Evolutionary conservation across 2,797 vertebrate genomes (phyloP).

Genomic region (Sandelia bainsii): DNA sequence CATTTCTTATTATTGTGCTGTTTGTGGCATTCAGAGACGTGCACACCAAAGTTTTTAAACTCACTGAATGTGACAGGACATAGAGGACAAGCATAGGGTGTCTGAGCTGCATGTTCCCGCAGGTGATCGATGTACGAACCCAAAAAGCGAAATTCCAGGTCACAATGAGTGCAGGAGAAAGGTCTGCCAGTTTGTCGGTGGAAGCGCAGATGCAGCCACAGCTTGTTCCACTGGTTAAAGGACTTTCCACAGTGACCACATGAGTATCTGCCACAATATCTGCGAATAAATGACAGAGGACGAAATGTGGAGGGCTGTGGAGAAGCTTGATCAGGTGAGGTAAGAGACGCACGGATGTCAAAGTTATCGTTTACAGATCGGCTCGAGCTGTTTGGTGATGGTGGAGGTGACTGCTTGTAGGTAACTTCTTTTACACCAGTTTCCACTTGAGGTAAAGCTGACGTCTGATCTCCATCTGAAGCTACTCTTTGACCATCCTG

Average conservation of each 20-base stretch:
- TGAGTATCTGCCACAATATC: conserved; percentile 31
- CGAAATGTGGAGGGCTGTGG: background rate
- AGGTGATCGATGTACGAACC: conserved; percentile 64
- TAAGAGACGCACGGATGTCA: background rate
- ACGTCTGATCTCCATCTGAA: background rate
- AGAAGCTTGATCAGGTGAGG: background rate
- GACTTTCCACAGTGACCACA: conserved; percentile 51
- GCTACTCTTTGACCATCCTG: background rate
- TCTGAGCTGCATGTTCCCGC: conserved; percentile 53
- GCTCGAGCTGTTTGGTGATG: background rate
- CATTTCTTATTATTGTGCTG: conserved; percentile 42
- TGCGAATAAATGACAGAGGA: conserved; percentile 8
- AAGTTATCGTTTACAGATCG: background rate
- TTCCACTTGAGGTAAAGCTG: no score
- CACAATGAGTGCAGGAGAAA: conserved; percentile 61
- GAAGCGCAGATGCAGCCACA: conserved; percentile 33
- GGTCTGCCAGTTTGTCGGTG: conserved; percentile 27
- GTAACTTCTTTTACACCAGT: no score
- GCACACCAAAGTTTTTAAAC: conserved; percentile 22
- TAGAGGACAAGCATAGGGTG: conserved; percentile 44
- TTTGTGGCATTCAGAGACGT: conserved; percentile 39
- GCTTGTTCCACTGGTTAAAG: conserved; percentile 54
- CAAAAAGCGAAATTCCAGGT: conserved; percentile 60
- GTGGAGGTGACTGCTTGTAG: no score
- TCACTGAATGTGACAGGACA: conserved; percentile 35